Conservation (phyloP, 2,113 vertebrate genomes). For the Egretta garzetta region DNA sequence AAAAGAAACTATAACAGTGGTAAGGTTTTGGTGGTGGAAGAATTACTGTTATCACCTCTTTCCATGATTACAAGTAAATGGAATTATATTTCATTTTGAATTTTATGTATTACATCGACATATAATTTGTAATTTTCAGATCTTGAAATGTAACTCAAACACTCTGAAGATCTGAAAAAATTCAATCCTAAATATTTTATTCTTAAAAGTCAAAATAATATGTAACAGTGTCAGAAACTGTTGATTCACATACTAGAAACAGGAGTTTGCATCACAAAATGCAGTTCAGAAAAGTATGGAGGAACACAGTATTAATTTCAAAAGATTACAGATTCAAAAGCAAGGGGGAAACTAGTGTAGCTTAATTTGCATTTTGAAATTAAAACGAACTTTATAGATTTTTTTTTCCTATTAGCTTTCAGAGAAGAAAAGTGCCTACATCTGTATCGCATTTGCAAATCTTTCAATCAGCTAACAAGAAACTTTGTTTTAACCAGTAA, state of each 20-base stretch:
- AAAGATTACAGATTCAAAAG: constrained; percentile 58
- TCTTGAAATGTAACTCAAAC: not conserved
- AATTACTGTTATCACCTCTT: not conserved
- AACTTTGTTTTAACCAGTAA: constrained; percentile 59
- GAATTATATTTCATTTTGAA: not conserved
- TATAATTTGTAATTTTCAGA: not conserved
- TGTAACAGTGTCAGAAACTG: not conserved
- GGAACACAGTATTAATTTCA: constrained; percentile 29
- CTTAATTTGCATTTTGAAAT: constrained; percentile 68
- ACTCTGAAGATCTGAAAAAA: constrained; percentile 20
- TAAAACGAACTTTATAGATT: constrained; percentile 60
- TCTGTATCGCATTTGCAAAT: constrained; percentile 45
- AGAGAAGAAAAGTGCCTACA: constrained; percentile 41
- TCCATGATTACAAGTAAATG: not conserved
- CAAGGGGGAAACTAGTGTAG: constrained; percentile 28
- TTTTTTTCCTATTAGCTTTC: constrained; percentile 58
- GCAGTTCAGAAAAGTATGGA: constrained; percentile 31
- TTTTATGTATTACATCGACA: not conserved
- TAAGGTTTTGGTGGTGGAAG: not conserved
- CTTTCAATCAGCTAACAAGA: constrained; percentile 58
- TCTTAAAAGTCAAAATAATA: constrained; percentile 42
- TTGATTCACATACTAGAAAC: constrained; percentile 44
- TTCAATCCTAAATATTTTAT: not conserved
- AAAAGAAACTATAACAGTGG: not conserved
- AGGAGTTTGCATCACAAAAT: constrained; percentile 44